These are phyloP conservation scores for Capreolus pygargus DNA, from an alignment of 2,113 vertebrate genomes.

Conservation along the genomic window DNA sequence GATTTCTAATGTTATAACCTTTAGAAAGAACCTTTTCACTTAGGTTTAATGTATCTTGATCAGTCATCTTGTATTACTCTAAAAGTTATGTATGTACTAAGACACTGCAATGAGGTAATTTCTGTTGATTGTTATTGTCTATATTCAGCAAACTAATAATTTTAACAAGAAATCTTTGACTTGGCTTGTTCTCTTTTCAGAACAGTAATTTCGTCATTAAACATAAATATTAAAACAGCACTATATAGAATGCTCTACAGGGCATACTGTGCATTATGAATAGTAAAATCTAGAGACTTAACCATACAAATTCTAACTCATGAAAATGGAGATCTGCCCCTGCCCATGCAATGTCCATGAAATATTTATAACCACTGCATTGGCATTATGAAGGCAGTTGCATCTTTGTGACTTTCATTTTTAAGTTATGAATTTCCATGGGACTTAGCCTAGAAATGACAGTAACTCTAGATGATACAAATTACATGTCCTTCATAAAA, in stretches of 20 bases:
- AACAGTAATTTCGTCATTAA: conserved; percentile 74
- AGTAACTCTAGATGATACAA: conserved; percentile 69
- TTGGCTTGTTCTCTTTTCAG: conserved; percentile 53
- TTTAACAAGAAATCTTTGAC: conserved; percentile 52
- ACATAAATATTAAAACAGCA: conserved; percentile 71
- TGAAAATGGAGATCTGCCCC: conserved; percentile 78
- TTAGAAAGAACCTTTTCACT: conserved; percentile 60
- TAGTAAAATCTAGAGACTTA: conserved; percentile 72
- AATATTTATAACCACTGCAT: conserved; percentile 75
- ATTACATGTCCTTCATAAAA: conserved; percentile 71
- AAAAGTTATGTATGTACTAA: conserved; percentile 4
- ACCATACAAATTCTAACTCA: conserved; percentile 74
- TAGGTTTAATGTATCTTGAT: not conserved
- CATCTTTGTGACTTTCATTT: conserved; percentile 79
- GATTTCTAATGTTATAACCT: conserved; percentile 49
- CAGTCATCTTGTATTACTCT: not conserved
- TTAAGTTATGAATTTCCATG: conserved; percentile 81
- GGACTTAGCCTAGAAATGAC: conserved; percentile 75
- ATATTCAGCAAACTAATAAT: conserved; percentile 22
- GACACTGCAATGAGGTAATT: conserved; percentile 20
- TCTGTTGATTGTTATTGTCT: conserved; percentile 14
- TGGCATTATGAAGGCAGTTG: conserved; percentile 67
- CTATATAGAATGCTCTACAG: conserved; percentile 61
- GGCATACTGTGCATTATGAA: conserved; percentile 70
- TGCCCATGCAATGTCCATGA: conserved; percentile 76